phyloP scores from a whole-genome alignment of 2,888 invertebrate species.

The Chironomus tentans region DNA sequence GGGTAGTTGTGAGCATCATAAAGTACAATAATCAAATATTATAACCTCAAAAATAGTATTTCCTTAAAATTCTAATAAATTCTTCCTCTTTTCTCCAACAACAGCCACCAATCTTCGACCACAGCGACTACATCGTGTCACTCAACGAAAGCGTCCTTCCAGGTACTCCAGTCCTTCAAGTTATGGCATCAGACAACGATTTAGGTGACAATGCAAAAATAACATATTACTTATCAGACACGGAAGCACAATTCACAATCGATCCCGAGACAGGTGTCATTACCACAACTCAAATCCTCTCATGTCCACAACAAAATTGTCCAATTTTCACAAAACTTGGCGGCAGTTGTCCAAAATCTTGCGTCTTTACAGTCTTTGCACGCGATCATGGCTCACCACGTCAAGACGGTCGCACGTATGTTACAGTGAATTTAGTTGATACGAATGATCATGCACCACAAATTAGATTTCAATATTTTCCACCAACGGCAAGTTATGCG shows the following conservation, averaged over 20 bases:
- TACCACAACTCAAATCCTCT: slow-evolving; percentile 67
- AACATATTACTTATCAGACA: slow-evolving; percentile 79
- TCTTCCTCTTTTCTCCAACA: not conserved
- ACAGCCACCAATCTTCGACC: slow-evolving; percentile 79
- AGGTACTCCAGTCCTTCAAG: slow-evolving; percentile 78
- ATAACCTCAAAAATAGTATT: not conserved
- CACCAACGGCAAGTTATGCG: slow-evolving; percentile 72
- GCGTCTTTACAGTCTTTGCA: slow-evolving; percentile 90
- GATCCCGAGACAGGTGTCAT: slow-evolving; percentile 88
- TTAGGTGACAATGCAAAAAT: slow-evolving; percentile 86
- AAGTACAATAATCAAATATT: not conserved
- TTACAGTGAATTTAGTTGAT: slow-evolving; percentile 84
- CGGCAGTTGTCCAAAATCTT: slow-evolving; percentile 73
- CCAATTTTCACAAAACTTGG: slow-evolving; percentile 47
- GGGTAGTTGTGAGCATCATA: no score
- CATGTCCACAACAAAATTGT: slow-evolving; percentile 70
- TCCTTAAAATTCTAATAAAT: no score
- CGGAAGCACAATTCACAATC: slow-evolving; percentile 80
- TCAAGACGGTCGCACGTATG: slow-evolving; percentile 86
- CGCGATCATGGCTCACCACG: slow-evolving; percentile 85
- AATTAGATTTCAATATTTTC: slow-evolving; percentile 80
- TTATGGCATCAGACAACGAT: slow-evolving; percentile 91
- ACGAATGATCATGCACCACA: slow-evolving; percentile 91
- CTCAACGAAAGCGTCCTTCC: slow-evolving; percentile 90
- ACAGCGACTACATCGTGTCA: slow-evolving; percentile 87